Conservation (phyloP, 35 echinoderm and acorn worm species). For the Lytechinus variegatus region DNA sequence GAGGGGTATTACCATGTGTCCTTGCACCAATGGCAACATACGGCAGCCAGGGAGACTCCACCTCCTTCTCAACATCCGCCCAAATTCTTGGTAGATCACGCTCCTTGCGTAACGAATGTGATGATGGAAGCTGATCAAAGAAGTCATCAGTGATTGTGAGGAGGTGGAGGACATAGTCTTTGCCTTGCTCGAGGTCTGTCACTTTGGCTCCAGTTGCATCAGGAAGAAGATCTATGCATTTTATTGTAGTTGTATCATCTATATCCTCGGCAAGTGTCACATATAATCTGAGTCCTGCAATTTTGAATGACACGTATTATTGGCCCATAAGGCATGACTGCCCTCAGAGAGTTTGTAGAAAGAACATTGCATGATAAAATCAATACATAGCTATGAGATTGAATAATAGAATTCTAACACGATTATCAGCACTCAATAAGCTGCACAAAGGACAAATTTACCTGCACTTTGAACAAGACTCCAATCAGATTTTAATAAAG, state of each 20-base stretch:
- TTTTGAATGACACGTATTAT: not conserved
- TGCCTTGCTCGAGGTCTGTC: constrained; percentile 50
- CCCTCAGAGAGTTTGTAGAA: not conserved
- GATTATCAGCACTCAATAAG: too few species aligned
- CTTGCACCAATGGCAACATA: constrained; percentile 51
- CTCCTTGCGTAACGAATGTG: constrained; percentile 35
- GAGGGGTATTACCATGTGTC: constrained; percentile 58
- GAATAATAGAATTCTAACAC: too few species aligned
- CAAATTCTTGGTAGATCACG: constrained; percentile 56
- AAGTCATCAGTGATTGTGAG: constrained; percentile 75
- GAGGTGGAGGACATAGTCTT: constrained; percentile 59
- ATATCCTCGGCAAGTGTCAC: constrained; percentile 36
- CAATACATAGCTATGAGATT: too few species aligned
- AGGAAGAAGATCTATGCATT: constrained; percentile 62
- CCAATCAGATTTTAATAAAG: too few species aligned
- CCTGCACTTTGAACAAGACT: too few species aligned
- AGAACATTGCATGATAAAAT: not conserved
- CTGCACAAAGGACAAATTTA: too few species aligned
- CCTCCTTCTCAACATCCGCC: not conserved
- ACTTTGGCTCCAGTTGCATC: constrained; percentile 56
- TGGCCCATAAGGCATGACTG: not conserved
- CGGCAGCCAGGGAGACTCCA: constrained; percentile 55
- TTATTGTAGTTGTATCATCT: not conserved
- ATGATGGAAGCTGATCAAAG: constrained; percentile 52
- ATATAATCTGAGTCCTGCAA: constrained; percentile 57